Evolutionary conservation across 1,140 invertebrate genomes (phyloP).

Genomic region (Pseudachorutes palmiensis): DNA sequence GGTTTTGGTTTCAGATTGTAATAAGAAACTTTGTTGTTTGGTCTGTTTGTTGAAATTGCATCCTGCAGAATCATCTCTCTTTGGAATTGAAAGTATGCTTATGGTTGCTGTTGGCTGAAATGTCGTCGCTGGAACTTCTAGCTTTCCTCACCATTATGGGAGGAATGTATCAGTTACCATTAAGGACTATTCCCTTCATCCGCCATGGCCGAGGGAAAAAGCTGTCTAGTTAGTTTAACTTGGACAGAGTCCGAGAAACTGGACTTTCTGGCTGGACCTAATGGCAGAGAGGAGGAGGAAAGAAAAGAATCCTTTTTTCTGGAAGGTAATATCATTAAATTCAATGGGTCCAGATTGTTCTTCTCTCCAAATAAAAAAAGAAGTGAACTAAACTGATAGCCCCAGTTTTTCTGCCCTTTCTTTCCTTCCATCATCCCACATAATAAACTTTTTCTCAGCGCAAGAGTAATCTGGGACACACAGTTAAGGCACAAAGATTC

Average conservation of each 20-base stretch:
- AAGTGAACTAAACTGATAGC: slow-evolving; percentile 23
- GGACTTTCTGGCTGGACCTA: background rate
- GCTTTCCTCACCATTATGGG: too few species aligned
- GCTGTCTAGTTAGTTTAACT: slow-evolving; percentile 2
- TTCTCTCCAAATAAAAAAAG: slow-evolving; percentile 9
- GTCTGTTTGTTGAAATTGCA: too few species aligned
- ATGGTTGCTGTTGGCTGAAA: too few species aligned
- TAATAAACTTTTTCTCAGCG: too few species aligned
- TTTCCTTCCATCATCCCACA: slow-evolving; percentile 6
- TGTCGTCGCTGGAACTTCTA: too few species aligned
- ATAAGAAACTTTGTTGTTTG: too few species aligned
- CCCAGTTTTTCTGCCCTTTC: slow-evolving; percentile 10
- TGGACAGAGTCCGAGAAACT: background rate
- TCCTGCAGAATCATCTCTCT: too few species aligned
- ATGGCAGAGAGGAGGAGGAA: background rate
- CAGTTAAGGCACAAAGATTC: too few species aligned
- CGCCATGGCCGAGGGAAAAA: background rate
- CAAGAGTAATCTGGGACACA: too few species aligned
- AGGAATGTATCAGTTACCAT: slow-evolving; percentile 12
- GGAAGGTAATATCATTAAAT: slow-evolving; percentile 29
- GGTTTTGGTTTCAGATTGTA: too few species aligned
- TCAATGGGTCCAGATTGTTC: slow-evolving; percentile 29
- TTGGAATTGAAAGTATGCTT: too few species aligned
- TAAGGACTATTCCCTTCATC: background rate
- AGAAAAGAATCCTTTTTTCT: background rate